A percentile compares a stretch with the other conserved stretches of the same genome.
Conservation (phyloP, 1,140 invertebrate species). For the Procambarus virginalis region DNA sequence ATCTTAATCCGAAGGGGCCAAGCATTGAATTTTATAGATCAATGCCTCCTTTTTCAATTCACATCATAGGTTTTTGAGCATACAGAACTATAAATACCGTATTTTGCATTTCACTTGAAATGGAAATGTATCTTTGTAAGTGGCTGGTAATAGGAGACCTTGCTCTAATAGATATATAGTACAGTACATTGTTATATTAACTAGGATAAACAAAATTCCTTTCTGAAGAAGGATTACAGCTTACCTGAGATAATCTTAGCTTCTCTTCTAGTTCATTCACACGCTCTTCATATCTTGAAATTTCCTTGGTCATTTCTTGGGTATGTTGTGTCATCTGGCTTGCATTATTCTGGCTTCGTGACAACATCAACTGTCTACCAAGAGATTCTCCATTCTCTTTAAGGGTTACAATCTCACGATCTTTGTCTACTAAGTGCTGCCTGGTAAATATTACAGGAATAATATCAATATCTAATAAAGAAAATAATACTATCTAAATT, state of each 20-base stretch:
- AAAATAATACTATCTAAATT: too few relatives aligned
- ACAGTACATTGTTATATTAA: too few relatives aligned
- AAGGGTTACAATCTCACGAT: conserved; percentile 24
- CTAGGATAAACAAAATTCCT: neutral
- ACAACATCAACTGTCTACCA: conserved; percentile 25
- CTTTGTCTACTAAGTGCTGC: conserved; percentile 33
- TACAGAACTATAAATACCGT: too few relatives aligned
- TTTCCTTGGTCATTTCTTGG: conserved; percentile 14
- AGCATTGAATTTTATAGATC: too few relatives aligned
- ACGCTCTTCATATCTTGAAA: neutral
- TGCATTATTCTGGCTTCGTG: conserved; percentile 10
- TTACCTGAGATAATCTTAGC: conserved; percentile 34
- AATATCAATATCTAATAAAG: neutral
- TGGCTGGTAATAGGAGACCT: too few relatives aligned
- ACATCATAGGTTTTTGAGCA: too few relatives aligned
- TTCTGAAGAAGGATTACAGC: neutral
- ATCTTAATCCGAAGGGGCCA: too few relatives aligned
- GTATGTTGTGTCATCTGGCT: neutral
- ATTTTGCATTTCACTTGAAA: too few relatives aligned
- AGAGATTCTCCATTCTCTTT: conserved; percentile 49
- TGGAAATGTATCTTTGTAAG: too few relatives aligned
- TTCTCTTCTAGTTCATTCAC: conserved; percentile 35
- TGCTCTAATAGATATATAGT: too few relatives aligned
- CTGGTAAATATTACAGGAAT: conserved; percentile 15
- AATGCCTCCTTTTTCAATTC: too few relatives aligned